phyloP scores from a whole-genome alignment of 2,797 vertebrate genomes.

The Bradypodion pumilum region DNA sequence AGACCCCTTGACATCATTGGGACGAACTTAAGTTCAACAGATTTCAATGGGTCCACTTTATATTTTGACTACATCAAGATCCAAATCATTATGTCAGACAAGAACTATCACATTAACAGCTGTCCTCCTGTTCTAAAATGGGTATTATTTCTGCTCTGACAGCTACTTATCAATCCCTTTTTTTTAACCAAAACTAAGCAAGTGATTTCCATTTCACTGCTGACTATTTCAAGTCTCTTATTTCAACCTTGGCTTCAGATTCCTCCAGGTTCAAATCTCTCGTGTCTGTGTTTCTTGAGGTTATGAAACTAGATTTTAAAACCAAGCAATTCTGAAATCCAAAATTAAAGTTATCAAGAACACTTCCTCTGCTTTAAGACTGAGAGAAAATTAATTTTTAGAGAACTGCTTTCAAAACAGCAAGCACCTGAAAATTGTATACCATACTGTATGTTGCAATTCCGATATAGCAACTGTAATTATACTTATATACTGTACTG shows the following conservation, averaged over 20 bases:
- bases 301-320: background rate
- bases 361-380: background rate
- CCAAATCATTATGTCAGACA: background rate
- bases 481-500: no score
- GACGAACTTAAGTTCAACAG: no score
- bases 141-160: background rate
- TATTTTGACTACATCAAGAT: background rate
- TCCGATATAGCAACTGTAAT: no score
- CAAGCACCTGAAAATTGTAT: background rate
- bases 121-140: background rate
- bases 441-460: background rate
- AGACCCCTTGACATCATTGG: background rate
- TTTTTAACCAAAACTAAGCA: background rate
- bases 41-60: background rate
- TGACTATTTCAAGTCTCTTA: background rate
- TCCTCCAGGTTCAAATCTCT: background rate
- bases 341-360: background rate
- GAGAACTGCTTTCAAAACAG: background rate
- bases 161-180: background rate
- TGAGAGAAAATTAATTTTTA: background rate
- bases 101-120: background rate
- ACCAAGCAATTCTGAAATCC: background rate
- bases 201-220: background rate
- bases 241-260: background rate
- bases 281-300: background rate